Conservation (phyloP, 2,888 invertebrate genomes). For the Allacma fusca region DNA sequence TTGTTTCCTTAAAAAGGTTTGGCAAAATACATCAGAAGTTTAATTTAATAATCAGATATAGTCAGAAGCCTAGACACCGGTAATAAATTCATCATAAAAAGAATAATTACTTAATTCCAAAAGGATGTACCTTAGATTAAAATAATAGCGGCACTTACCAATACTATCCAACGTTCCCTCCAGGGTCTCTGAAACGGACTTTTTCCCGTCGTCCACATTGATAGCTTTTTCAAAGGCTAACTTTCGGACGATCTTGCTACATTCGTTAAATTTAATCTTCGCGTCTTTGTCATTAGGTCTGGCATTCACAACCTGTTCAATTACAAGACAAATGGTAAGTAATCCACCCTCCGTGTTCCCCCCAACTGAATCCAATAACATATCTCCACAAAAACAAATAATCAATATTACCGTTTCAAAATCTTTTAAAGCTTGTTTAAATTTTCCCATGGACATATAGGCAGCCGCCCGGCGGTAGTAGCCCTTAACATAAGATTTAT, state of each 20-base stretch:
- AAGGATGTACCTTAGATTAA: too few species aligned
- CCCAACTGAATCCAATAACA: slow-evolving; percentile 10
- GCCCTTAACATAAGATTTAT: slow-evolving; percentile 90
- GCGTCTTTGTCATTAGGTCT: slow-evolving; percentile 95
- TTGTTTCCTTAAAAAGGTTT: not conserved
- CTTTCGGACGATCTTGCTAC: slow-evolving; percentile 93
- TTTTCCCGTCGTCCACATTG: slow-evolving; percentile 87
- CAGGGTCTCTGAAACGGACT: slow-evolving; percentile 85
- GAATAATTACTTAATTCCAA: too few species aligned
- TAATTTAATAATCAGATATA: not conserved
- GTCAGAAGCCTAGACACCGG: slow-evolving; percentile 44
- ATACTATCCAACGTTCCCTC: slow-evolving; percentile 80
- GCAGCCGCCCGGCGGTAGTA: slow-evolving; percentile 97
- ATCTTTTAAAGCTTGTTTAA: slow-evolving; percentile 94
- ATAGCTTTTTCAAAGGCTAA: slow-evolving; percentile 97
- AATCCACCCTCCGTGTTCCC: not conserved
- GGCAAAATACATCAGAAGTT: not conserved
- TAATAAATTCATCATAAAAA: too few species aligned
- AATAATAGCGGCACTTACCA: too few species aligned
- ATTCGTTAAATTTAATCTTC: slow-evolving; percentile 88
- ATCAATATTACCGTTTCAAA: slow-evolving; percentile 82
- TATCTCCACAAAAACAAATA: slow-evolving; percentile 20
- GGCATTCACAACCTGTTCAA: slow-evolving; percentile 82
- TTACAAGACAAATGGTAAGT: too few species aligned
- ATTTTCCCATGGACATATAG: slow-evolving; percentile 97